Base-by-base conservation (phyloP, 35 echinoderm and acorn worm genomes). In the Ophioderma brevispina region DNA sequence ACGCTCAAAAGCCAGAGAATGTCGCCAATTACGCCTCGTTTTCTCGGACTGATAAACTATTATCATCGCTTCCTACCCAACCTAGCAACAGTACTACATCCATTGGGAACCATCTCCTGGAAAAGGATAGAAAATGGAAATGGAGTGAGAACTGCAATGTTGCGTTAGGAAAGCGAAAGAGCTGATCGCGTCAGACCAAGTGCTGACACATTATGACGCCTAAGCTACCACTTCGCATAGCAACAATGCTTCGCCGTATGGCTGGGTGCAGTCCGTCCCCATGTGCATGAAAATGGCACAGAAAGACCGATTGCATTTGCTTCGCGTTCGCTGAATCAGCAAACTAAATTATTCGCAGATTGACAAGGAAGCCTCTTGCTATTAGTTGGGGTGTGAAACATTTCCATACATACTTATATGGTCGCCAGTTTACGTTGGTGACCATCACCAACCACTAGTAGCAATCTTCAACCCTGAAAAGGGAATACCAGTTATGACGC, bases 281-380 rank as follows among this genome's bases (percentile, higher is more conserved):
- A 5, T 84, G 39, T 31, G 76, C 89, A 81, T n/a, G 76, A 79
- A 37, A 80, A 92, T 90, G 87, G 90, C 0, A 33, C 81, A 52
- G 83, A 87, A 23, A 33, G 76, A 32, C 94, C 89, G 1, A 82
- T 96, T 33, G 87, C n/a, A 0, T 96, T 89, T 40, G 87, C 90
- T 15, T 92, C 90, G 0, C 4, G 94, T 78, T 41, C 80, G 85
- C 17, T 33, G 90, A 32, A 87, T 2, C 56, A 75, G 39, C 81
- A 34, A 82, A 79, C 89, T 76, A 81, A 97, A 97, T 64, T 94
- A 94, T 94, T 82, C 95, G 31, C 91, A 97, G 75, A 88, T 97
- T 40, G 87, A 97, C 40, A 82, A 82, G 25, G 89, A 93, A 87
- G 91, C 82, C 88, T 84, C 18, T 55, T 94, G 32, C 41, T 75